Base-by-base conservation (phyloP, 2,888 invertebrate genomes). In the Mythimna lalbum region DNA sequence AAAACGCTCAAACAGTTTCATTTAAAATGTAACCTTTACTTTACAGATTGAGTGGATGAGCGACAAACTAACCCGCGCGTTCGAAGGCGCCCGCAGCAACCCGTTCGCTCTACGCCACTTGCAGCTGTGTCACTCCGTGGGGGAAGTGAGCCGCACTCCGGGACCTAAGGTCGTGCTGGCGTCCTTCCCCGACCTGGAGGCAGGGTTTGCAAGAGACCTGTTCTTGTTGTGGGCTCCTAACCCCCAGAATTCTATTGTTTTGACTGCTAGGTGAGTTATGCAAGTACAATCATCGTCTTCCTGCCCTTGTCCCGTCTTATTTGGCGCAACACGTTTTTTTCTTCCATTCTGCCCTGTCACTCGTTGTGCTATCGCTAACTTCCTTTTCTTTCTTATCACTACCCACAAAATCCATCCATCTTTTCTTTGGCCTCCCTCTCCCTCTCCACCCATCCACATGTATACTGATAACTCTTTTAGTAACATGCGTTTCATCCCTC, bases 11-110 rank as follows among this genome's bases (percentile, higher is more conserved):
- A 50, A n/a, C 50, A n/a, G n/a, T n/a, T n/a, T n/a, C n/a, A n/a
- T n/a, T n/a, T n/a, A n/a, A 53, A 27, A 23, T 7, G 14, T 14
- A 6, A 23, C 17, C 2, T 52, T 31, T 1, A 55, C 47, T 23
- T 66, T 21, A 39, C 92, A 98, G 97, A 99, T 99, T 83, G 99
- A 99, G 94, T 99, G 99, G 99, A 99, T 99, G 99, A 99, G 99
- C 90, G 99, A 99, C 90, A 99, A 99, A 90, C 95, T 99, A 55
- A 99, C 99, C 96, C 97, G 99, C 75, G 98, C 98, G 65, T 98
- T 99, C 90, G 98, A 99, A 91, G 98, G 98, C 0, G 98, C 98
- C 0, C 97, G 99, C 69, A 98, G 98, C 87, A 99, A 99, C 96
- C 99, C 99, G 0, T 99, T 99, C 92, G 99, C 99, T 67, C 98